A percentile compares a stretch with the other conserved stretches of the same genome.
Conservation (phyloP, 2,113 vertebrate genomes). For the Chelonoidis abingdonii region DNA sequence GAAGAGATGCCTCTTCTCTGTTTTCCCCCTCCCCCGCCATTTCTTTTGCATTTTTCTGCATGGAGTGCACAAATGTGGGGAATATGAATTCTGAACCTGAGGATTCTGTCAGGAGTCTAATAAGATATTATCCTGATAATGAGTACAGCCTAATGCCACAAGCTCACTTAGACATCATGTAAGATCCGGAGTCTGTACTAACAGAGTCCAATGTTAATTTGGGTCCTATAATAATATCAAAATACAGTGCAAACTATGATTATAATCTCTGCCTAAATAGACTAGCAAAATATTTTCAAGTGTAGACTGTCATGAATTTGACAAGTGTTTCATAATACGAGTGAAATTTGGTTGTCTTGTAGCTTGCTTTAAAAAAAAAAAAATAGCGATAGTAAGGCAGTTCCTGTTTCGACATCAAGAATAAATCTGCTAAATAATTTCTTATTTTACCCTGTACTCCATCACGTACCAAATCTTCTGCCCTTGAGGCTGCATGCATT, state of each 20-base stretch:
- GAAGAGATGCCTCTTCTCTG: too few relatives aligned
- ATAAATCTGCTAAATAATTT: neutral
- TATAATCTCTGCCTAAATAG: neutral
- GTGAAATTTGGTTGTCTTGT: too few relatives aligned
- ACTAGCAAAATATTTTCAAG: neutral
- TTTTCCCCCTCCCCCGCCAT: too few relatives aligned
- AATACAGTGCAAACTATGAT: neutral
- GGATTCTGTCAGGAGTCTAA: too few relatives aligned
- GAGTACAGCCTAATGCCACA: neutral
- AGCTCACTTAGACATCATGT: neutral
- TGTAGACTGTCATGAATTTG: neutral
- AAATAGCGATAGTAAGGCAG: neutral
- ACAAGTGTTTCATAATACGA: neutral
- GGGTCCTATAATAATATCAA: neutral
- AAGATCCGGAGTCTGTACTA: neutral
- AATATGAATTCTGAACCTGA: too few relatives aligned
- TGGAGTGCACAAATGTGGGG: too few relatives aligned
- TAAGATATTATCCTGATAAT: neutral
- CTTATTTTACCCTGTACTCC: neutral
- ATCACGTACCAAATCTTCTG: neutral
- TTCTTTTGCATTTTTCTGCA: too few relatives aligned
- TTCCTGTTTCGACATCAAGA: neutral
- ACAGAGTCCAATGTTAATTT: neutral
- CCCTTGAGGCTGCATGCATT: accelerated
- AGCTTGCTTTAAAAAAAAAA: too few relatives aligned